These are phyloP conservation scores for Chironomus tepperi DNA, from an alignment of 1,140 invertebrate species.

Conservation along the genomic window DNA sequence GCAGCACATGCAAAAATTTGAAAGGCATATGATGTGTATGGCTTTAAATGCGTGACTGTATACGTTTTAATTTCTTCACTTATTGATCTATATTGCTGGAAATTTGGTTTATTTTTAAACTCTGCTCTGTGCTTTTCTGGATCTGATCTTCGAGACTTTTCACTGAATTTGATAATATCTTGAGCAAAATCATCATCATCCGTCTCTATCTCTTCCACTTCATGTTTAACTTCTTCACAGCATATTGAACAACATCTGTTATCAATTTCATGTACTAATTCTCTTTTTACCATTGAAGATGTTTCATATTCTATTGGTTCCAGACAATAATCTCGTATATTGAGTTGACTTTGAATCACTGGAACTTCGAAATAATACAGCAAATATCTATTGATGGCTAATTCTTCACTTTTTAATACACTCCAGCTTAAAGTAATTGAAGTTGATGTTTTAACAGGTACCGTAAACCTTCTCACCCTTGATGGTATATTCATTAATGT, in stretches of 20 bases:
- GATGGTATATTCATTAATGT: not conserved
- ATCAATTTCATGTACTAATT: not conserved
- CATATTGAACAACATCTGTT: not conserved
- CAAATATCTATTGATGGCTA: not conserved
- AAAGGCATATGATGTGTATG: not conserved
- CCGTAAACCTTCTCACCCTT: not conserved
- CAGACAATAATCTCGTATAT: no score
- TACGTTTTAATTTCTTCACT: not conserved
- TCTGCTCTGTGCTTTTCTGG: not conserved
- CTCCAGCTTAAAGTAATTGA: not conserved
- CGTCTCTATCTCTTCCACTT: not conserved
- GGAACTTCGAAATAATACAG: not conserved
- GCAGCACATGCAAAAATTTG: not conserved
- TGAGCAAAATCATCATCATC: not conserved
- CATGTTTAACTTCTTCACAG: not conserved
- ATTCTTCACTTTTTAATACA: not conserved
- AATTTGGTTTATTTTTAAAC: not conserved
- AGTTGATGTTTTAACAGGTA: not conserved
- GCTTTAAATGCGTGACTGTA: not conserved
- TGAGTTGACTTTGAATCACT: no score
- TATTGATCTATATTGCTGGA: not conserved
- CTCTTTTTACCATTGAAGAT: no score
- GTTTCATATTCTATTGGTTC: no score
- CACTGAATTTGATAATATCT: not conserved
- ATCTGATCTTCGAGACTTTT: not conserved